Evolutionary conservation across 2,888 invertebrate species (phyloP).

Genomic region (Drosophila putrida): DNA sequence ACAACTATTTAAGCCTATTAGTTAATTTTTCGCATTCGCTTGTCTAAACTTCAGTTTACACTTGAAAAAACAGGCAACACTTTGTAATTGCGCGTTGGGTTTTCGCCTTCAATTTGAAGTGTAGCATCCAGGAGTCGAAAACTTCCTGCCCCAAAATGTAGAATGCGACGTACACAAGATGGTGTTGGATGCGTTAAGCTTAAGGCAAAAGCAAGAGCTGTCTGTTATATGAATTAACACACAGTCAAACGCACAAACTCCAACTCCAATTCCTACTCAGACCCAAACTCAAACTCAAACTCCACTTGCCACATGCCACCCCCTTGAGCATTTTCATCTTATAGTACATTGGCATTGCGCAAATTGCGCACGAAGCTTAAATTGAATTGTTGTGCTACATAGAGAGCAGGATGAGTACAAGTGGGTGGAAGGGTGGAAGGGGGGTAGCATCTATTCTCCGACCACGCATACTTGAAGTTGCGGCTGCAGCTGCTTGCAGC

Average conservation of each 20-base stretch:
- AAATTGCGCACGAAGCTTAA: constrained; percentile 81
- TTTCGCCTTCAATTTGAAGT: constrained; percentile 25
- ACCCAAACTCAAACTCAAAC: not conserved
- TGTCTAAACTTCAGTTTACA: constrained; percentile 42
- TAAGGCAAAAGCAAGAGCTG: constrained; percentile 49
- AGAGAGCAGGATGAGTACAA: not conserved
- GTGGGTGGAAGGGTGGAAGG: too few relatives aligned
- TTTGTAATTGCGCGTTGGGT: constrained; percentile 38
- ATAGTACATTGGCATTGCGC: constrained; percentile 54
- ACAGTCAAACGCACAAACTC: constrained; percentile 52
- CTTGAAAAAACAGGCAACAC: constrained; percentile 55
- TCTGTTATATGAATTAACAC: constrained; percentile 76
- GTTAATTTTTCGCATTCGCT: constrained; percentile 17
- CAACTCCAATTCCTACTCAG: not conserved
- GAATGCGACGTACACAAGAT: constrained; percentile 25
- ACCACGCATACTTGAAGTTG: constrained; percentile 76
- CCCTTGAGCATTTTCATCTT: not conserved
- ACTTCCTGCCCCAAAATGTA: constrained; percentile 20
- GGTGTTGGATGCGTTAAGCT: constrained; percentile 20
- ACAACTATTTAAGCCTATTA: constrained; percentile 39
- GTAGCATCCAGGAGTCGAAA: constrained; percentile 21
- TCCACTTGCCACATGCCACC: not conserved
- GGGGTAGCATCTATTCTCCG: constrained; percentile 11
- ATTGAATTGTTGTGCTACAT: constrained; percentile 76
- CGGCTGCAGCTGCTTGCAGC: constrained; percentile 57